A percentile compares a stretch with the other conserved stretches of the same genome.
Evolutionary conservation across 2,113 vertebrate genomes (phyloP).

Genomic region (Ictalurus punctatus): DNA sequence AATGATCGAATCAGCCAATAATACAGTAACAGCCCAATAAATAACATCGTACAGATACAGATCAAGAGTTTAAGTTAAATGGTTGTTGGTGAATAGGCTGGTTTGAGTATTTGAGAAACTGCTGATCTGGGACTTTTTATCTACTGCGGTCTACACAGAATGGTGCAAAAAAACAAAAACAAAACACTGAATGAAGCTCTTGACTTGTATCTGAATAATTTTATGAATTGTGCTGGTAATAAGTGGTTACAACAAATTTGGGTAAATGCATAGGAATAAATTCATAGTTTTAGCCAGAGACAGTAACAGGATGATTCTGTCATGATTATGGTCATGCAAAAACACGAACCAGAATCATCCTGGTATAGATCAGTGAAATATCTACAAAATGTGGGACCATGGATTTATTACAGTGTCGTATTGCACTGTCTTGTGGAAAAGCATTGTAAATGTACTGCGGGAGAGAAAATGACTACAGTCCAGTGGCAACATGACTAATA

Average conservation of each 20-base stretch:
- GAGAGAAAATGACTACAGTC: not conserved
- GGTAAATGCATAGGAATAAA: not conserved
- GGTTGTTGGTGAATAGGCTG: not conserved
- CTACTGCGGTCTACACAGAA: not conserved
- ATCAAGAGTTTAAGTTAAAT: not conserved
- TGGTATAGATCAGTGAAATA: not conserved
- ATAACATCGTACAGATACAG: not conserved
- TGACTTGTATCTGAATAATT: not conserved
- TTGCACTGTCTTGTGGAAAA: not conserved
- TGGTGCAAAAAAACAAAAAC: not conserved
- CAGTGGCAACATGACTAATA: slow-evolving; percentile 3
- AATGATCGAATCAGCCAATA: not conserved
- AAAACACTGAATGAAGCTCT: not conserved
- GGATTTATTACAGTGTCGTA: not conserved
- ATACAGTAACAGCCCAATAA: not conserved
- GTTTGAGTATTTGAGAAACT: not conserved
- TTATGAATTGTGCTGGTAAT: not conserved
- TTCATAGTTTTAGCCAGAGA: not conserved
- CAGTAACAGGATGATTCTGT: not conserved
- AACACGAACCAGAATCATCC: not conserved
- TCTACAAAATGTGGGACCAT: not conserved
- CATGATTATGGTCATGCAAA: not conserved
- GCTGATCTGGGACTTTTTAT: not conserved
- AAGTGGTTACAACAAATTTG: not conserved
- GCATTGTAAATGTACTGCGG: not conserved